phyloP scores from a whole-genome alignment of 2,797 vertebrate genomes.

The Tenualosa thibaudeaui region DNA sequence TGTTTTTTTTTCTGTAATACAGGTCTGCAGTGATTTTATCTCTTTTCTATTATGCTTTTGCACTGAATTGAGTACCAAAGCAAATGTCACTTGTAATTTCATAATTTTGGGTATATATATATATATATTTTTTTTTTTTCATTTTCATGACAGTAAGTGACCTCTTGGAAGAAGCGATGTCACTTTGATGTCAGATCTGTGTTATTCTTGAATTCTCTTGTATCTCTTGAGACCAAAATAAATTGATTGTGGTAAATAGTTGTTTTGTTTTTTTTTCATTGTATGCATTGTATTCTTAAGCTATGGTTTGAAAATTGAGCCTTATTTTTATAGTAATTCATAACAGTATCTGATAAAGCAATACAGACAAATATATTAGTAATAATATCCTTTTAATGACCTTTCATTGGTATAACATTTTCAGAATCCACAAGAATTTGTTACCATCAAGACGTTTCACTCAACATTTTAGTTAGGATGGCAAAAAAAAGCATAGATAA shows the following conservation, averaged over 20 bases:
- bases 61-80: slow-evolving; percentile 16
- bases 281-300: not conserved
- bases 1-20: not conserved
- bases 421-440: not conserved
- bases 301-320: too few species aligned
- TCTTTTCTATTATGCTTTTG: not conserved
- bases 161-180: not conserved
- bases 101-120: not conserved
- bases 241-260: slow-evolving; percentile 51
- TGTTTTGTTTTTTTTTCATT: not conserved
- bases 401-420: not conserved
- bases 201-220: not conserved
- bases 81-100: not conserved
- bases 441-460: not conserved
- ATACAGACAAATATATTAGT: not conserved
- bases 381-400: not conserved
- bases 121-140: too few species aligned
- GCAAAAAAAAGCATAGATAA: not conserved
- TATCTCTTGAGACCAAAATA: slow-evolving; percentile 55
- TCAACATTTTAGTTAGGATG: not conserved
- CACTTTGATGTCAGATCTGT: not conserved
- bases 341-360: not conserved
- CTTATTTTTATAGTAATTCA: too few species aligned
- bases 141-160: not conserved
- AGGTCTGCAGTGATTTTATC: not conserved